These are phyloP conservation scores for Erpetoichthys calabaricus DNA, from an alignment of 2,797 vertebrate species.

Conservation along the genomic window DNA sequence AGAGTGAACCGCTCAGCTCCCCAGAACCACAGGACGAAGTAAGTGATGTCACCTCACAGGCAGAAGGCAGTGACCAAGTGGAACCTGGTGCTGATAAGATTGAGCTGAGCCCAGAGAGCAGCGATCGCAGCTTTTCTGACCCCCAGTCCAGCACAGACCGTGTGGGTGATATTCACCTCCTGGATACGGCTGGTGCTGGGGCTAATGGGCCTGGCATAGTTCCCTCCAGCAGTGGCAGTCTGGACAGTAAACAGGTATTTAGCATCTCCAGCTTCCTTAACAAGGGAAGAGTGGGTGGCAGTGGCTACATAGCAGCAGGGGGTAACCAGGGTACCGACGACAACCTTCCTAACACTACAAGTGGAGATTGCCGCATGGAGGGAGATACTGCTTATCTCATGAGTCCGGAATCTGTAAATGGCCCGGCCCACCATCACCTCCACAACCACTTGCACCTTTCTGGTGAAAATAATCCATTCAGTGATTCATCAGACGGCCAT, in stretches of 20 bases:
- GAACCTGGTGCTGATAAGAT: constrained; percentile 81
- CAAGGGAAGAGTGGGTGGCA: constrained; percentile 50
- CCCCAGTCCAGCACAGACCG: constrained; percentile 73
- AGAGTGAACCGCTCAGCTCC: constrained; percentile 83
- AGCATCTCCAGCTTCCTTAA: constrained; percentile 75
- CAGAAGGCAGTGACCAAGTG: constrained; percentile 74
- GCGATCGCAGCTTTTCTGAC: constrained; percentile 82
- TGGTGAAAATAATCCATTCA: constrained; percentile 48
- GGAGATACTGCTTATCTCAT: constrained; percentile 58
- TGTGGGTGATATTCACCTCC: constrained; percentile 62
- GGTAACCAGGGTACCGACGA: constrained; percentile 48
- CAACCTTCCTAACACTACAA: constrained; percentile 81
- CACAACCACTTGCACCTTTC: constrained; percentile 22
- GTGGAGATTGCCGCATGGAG: constrained; percentile 66
- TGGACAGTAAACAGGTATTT: constrained; percentile 67
- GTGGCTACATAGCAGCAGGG: constrained; percentile 10
- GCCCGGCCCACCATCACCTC: constrained; percentile 35
- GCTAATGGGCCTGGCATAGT: constrained; percentile 3
- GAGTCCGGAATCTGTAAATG: constrained; percentile 49
- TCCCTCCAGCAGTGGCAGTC: constrained; percentile 38
- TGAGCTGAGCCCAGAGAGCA: constrained; percentile 86
- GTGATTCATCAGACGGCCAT: constrained; percentile 63
- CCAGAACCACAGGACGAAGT: constrained; percentile 80
- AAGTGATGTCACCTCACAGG: constrained; percentile 81
- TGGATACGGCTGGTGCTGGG: constrained; percentile 47